phyloP scores from a whole-genome alignment of 2,888 invertebrate species.

The Nineta flava region DNA sequence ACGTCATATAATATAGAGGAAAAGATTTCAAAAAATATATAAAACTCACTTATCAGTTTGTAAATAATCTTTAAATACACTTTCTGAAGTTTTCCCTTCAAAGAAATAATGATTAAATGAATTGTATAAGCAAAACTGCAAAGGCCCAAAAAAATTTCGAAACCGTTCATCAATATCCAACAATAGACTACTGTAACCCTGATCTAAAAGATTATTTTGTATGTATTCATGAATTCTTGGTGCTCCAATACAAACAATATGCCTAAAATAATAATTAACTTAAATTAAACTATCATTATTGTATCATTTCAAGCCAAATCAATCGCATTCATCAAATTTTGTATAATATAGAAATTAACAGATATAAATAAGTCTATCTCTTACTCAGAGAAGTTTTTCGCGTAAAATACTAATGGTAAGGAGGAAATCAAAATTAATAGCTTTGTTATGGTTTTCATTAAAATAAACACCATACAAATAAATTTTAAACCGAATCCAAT shows the following conservation, averaged over 20 bases:
- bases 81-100: conserved; percentile 36
- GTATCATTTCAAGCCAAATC: no score
- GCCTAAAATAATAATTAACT: conserved; percentile 29
- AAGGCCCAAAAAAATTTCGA: conserved; percentile 42
- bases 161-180: conserved; percentile 70
- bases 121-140: conserved; percentile 68
- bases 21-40: no score
- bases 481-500: no score
- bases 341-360: no score
- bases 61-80: conserved; percentile 44
- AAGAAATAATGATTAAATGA: conserved; percentile 85
- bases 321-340: no score
- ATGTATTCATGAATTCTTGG: conserved; percentile 67
- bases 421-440: no score
- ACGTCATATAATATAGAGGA: no score
- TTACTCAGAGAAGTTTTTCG: neutral
- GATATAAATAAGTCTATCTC: neutral
- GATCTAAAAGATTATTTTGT: conserved; percentile 19
- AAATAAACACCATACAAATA: no score
- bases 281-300: no score
- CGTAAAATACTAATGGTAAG: no score
- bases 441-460: no score
- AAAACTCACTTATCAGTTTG: conserved; percentile 35
- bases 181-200: conserved; percentile 42
- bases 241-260: conserved; percentile 73